These are phyloP conservation scores for Zygothrica quintamaculata DNA, from an alignment of 2,888 invertebrate species.

Conservation along the genomic window DNA sequence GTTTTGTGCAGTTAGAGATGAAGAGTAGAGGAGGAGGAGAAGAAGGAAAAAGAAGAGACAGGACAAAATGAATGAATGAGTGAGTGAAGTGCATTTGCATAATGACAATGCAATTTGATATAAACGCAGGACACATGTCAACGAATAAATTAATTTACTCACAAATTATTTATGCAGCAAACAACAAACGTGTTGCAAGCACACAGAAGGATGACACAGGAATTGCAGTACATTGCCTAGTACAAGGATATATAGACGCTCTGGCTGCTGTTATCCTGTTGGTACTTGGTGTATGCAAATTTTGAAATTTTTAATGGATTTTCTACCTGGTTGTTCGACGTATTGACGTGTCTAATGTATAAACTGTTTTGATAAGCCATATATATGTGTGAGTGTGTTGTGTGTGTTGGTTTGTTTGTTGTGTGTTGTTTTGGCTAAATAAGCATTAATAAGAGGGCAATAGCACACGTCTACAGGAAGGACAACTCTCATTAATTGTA, in stretches of 20 bases:
- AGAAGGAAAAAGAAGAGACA: slow-evolving; percentile 1
- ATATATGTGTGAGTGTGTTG: no score
- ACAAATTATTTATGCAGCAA: slow-evolving; percentile 79
- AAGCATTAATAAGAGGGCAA: no score
- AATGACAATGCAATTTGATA: slow-evolving; percentile 77
- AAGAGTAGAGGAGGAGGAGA: no score
- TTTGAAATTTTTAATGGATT: slow-evolving; percentile 53
- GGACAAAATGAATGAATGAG: not conserved
- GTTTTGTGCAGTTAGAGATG: no score
- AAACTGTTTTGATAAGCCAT: no score
- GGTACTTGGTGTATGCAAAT: slow-evolving; percentile 22
- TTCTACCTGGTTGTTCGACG: slow-evolving; percentile 14
- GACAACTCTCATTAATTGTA: slow-evolving; percentile 70
- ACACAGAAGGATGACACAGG: slow-evolving; percentile 24
- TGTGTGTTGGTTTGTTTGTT: no score
- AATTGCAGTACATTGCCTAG: slow-evolving; percentile 21
- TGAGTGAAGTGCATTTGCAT: slow-evolving; percentile 70
- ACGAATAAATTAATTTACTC: slow-evolving; percentile 84
- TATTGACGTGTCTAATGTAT: slow-evolving; percentile 51
- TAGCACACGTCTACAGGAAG: slow-evolving; percentile 40
- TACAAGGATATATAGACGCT: slow-evolving; percentile 3
- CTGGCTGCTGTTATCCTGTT: not conserved
- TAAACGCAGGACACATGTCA: slow-evolving; percentile 81
- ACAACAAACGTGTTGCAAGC: slow-evolving; percentile 43
- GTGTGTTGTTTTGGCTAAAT: no score